Evolutionary conservation across 2,797 vertebrate genomes (phyloP), one percentile per base, ranked within the genome.

Genomic region (Gambelia wislizenii): DNA sequence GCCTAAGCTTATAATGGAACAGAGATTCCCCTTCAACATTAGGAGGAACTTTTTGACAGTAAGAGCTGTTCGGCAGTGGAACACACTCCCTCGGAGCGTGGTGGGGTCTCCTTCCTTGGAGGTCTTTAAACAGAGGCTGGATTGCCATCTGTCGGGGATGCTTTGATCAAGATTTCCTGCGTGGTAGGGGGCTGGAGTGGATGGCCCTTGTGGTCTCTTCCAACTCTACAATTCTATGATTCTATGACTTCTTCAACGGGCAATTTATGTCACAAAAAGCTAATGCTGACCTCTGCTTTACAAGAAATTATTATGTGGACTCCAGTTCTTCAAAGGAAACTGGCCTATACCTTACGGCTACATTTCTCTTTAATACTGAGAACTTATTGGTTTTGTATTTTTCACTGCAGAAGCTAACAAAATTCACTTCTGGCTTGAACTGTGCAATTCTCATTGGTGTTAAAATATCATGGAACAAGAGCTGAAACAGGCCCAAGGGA

Each of bases 361-460:
- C n/a, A 69, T 69, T 77, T 75, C 47, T 69, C 25, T 74, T 69
- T 56, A n/a, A 84, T 33, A 42, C 36, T 25, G 39, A 69, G 33
- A 42, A 56, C 52, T 49, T 49, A 33, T 77, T 81, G 54, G 44
- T 14, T 74, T 89, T 81, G 14, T 49, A 13, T 64, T 85, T 67
- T 81, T 72, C 36, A 22, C 30, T 47, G 25, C 13, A 85, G 67
- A 69, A 84, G 88, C 49, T 89, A 54, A 72, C 20, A 80, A 85
- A 85, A 85, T 61, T 79, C 67, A 80, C 33, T 80, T 80, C 79
- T 47, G 42, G 33, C 56, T 39, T 74, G 25, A 85, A 52, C 49
- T 61, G 64, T 59, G 67, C 70, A 39, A 49, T 22, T 80, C 39
- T 42, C 39, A 72, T 54, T 81, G 76, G 39, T 36, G 25, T 33